These are phyloP conservation scores for Leptura quadrifasciata DNA, from an alignment of 2,888 invertebrate species.

Conservation along the genomic window DNA sequence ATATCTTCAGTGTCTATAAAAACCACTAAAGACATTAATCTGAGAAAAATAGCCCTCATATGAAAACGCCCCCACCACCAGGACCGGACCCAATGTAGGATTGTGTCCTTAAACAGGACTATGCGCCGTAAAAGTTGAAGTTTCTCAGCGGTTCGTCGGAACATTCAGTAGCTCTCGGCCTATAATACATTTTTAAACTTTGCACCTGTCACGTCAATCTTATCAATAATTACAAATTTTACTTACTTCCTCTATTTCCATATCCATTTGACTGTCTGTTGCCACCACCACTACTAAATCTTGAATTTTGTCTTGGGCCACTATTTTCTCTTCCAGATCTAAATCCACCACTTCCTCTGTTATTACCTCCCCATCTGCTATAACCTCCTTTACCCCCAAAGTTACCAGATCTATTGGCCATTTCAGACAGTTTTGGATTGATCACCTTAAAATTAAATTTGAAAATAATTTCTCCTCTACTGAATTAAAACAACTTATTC, in stretches of 20 bases:
- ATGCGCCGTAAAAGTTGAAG: no score
- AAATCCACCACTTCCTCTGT: conserved; percentile 64
- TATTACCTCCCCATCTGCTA: conserved; percentile 68
- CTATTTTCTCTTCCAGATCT: conserved; percentile 66
- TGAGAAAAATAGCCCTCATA: no score
- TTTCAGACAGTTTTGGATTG: conserved; percentile 89
- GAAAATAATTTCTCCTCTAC: not conserved
- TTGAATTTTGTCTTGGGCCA: conserved; percentile 31
- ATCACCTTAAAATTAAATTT: conserved; percentile 78
- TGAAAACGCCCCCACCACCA: no score
- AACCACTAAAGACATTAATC: no score
- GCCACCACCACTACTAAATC: conserved; percentile 49
- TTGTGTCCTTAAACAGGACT: no score
- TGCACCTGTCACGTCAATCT: no score
- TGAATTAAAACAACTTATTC: no score
- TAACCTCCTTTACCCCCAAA: conserved; percentile 77
- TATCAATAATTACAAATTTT: not conserved
- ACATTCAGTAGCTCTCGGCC: no score
- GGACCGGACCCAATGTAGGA: no score
- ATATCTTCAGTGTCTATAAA: no score
- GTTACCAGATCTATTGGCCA: conserved; percentile 81
- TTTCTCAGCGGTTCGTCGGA: no score
- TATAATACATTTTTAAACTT: no score
- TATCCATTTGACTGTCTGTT: conserved; percentile 48
- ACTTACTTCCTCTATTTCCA: conserved; percentile 55